Base-by-base conservation (phyloP, 2,797 vertebrate genomes). In the Kryptolebias ocellatus region DNA sequence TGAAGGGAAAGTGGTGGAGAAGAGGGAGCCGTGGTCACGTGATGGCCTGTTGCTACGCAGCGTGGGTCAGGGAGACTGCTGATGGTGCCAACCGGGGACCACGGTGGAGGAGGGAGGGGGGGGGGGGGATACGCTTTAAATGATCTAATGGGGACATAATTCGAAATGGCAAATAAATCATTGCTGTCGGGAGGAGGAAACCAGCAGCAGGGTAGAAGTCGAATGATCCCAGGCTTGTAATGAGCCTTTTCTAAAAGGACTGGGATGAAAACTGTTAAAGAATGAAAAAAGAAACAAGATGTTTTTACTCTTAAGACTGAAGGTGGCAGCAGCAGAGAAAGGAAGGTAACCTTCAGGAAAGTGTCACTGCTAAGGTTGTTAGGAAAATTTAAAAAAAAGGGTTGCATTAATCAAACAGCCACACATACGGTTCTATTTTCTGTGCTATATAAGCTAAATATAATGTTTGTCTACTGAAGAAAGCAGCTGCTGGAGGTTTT, bases 31-130 rank as follows among this genome's bases (percentile, higher is more conserved):
- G 5, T 1, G 61, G 78, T 86, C 82, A 87, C 70, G 37, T 84
- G 86, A 67, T 1, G 8, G 53, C 70, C 80, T 76, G 86, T 88
- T 87, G 86, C 84, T 80, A 87, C 52, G 83, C 84, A 86, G 84
- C 46, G 20, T 34, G 73, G 24, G 1, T 66, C 64, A 34, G 63
- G 60, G 75, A 73, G 59, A 61, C 81, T 57, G 66, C 53, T 63
- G 65, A 66, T 76, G 76, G 76, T 18, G 18, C 20, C 63, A 55
- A 67, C 66, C 20, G 10, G 27, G n/a, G n/a, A n/a, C n/a, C n/a
- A n/a, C n/a, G n/a, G n/a, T n/a, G n/a, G n/a, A n/a, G n/a, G n/a
- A n/a, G n/a, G n/a, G 57, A 12, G 14, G 20, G 18, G 12, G 11
- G 12, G 29, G 49, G 2, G 11, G 56, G 29, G 16, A 28, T 18